Percentiles rank a stretch among this genome's conserved stretches.
Conservation (phyloP, 2,888 invertebrate species). For the Linyphia triangularis region DNA sequence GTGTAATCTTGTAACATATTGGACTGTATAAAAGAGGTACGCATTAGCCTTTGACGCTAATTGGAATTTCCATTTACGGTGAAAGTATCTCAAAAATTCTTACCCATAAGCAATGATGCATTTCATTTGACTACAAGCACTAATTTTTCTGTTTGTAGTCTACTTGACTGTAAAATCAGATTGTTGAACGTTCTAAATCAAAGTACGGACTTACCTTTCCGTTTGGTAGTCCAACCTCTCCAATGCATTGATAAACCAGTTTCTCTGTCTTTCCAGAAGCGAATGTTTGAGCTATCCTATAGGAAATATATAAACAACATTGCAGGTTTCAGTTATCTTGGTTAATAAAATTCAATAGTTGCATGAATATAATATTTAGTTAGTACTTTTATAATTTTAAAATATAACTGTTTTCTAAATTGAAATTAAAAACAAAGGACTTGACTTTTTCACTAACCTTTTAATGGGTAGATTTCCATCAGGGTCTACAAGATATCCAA, state of each 20-base stretch:
- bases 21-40: too few species aligned
- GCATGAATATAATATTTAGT: too few species aligned
- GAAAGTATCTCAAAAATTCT: neutral
- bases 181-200: too few species aligned
- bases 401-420: too few species aligned
- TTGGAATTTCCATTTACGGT: neutral
- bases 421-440: neutral
- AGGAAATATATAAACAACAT: constrained; percentile 71
- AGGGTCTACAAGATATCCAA: constrained; percentile 95
- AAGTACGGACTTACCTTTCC: constrained; percentile 89
- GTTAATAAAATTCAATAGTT: too few species aligned
- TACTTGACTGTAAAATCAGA: neutral
- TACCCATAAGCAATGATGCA: neutral
- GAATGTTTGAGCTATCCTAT: constrained; percentile 94
- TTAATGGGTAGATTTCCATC: constrained; percentile 97
- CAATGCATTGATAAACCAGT: constrained; percentile 96
- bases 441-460: constrained; percentile 80
- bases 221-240: constrained; percentile 94
- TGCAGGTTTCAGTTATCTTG: too few species aligned
- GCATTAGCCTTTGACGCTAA: neutral
- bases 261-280: constrained; percentile 99
- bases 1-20: too few species aligned
- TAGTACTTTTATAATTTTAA: too few species aligned
- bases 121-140: too few species aligned
- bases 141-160: neutral